A percentile compares a stretch with the other conserved stretches of the same genome.
Conservation (phyloP, 2,113 vertebrate species). For the Calyptomena viridis region DNA sequence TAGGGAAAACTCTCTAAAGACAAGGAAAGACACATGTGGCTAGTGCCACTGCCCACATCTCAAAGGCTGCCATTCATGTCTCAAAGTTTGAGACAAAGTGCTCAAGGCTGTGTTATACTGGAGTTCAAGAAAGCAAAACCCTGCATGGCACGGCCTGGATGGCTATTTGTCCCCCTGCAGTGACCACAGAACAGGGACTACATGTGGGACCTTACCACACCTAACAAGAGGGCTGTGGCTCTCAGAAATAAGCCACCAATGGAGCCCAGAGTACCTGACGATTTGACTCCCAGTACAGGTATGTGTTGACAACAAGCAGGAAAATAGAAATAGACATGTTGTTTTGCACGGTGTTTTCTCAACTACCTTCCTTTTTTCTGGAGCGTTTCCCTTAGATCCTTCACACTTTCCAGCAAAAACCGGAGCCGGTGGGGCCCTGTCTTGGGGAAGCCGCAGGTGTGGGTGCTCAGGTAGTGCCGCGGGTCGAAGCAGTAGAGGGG, state of each 20-base stretch:
- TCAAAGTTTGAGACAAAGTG: not conserved
- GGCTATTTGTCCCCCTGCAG: not conserved
- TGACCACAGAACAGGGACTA: not conserved
- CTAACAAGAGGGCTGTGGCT: not conserved
- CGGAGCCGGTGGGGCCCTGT: constrained; percentile 77
- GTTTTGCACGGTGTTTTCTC: not conserved
- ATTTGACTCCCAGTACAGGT: not conserved
- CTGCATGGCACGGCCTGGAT: accelerated
- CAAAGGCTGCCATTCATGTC: accelerated
- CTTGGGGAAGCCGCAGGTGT: constrained; percentile 74
- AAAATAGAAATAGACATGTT: accelerated
- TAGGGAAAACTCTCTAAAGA: not conserved
- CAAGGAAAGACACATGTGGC: not conserved
- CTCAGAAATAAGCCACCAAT: not conserved
- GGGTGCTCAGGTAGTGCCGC: constrained; percentile 74
- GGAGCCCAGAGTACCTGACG: not conserved
- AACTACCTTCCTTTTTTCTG: constrained; percentile 77
- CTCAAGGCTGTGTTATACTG: not conserved
- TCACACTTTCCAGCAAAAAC: constrained; percentile 79
- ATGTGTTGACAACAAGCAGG: accelerated
- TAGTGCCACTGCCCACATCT: not conserved
- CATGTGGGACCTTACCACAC: accelerated
- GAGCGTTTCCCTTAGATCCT: constrained; percentile 73
- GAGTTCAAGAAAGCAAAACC: not conserved
- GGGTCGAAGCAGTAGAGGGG: constrained; percentile 86